phyloP scores from a whole-genome alignment of 2,888 invertebrate species.

The Aphidoletes aphidimyza region DNA sequence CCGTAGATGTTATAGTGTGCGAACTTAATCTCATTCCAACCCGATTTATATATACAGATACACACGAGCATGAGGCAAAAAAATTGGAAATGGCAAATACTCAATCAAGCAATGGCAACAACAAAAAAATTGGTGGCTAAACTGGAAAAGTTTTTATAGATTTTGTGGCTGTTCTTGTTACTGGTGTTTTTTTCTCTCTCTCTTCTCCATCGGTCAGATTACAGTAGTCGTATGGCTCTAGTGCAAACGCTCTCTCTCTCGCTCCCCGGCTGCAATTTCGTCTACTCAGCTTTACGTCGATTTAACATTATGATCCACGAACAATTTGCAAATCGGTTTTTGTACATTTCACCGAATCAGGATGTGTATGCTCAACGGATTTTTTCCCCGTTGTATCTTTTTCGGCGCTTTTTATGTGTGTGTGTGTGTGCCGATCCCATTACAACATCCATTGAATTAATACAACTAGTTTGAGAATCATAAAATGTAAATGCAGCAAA shows the following conservation, averaged over 20 bases:
- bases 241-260: background rate
- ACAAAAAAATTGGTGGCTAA: constrained; percentile 22
- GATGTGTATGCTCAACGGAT: background rate
- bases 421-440: background rate
- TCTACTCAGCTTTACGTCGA: constrained; percentile 44
- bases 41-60: too few species aligned
- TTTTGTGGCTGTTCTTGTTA: background rate
- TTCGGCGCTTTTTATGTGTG: background rate
- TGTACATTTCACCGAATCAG: background rate
- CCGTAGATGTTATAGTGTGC: constrained; percentile 17
- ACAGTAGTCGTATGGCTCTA: background rate
- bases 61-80: background rate
- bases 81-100: background rate
- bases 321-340: constrained; percentile 40
- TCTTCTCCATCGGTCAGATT: constrained; percentile 7
- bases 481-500: constrained; percentile 24
- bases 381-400: background rate
- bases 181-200: background rate
- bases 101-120: constrained; percentile 26
- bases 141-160: constrained; percentile 49
- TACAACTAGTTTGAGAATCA: constrained; percentile 29
- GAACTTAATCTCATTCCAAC: constrained; percentile 18
- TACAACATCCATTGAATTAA: constrained; percentile 43
- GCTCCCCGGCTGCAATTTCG: background rate
- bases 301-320: constrained; percentile 41